phyloP scores from a whole-genome alignment of 1,140 invertebrate genomes.

The Diorhabda sublineata region DNA sequence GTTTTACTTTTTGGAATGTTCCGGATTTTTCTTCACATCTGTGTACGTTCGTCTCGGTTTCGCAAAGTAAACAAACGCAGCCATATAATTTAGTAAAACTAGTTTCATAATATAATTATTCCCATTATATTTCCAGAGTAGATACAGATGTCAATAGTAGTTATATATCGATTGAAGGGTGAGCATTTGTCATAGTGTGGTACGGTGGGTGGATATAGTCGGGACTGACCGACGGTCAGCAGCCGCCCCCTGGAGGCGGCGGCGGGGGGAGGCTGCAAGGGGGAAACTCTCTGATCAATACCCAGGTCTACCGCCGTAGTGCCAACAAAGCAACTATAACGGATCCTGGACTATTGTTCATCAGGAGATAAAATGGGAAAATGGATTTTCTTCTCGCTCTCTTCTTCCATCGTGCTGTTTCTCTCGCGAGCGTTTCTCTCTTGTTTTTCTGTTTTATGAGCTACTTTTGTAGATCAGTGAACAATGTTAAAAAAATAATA shows the following conservation, averaged over 20 bases:
- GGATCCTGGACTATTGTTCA: conserved; percentile 49
- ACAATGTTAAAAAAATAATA: not conserved
- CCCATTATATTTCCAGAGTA: conserved; percentile 11
- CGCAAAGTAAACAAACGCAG: not conserved
- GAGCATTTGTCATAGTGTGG: conserved; percentile 47
- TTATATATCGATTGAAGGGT: conserved; percentile 43
- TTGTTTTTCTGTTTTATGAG: conserved; percentile 29
- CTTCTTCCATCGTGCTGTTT: conserved; percentile 15
- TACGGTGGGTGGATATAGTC: conserved; percentile 32
- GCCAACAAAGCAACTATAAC: conserved; percentile 50
- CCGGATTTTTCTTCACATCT: no score
- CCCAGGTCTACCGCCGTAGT: conserved; percentile 49
- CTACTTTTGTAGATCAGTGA: conserved; percentile 12
- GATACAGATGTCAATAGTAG: conserved; percentile 42
- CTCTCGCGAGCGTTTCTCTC: not conserved
- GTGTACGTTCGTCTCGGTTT: not conserved
- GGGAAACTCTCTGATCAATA: conserved; percentile 46
- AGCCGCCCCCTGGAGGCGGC: conserved; percentile 19
- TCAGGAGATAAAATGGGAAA: conserved; percentile 49
- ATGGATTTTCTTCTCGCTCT: conserved; percentile 41
- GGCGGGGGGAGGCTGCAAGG: conserved; percentile 27
- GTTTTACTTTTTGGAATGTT: no score
- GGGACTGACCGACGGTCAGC: conserved; percentile 37
- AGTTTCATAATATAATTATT: conserved; percentile 3
- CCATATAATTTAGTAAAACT: not conserved